Evolutionary conservation across 2,797 vertebrate species (phyloP).

Genomic region (Halcyon leucocephala): DNA sequence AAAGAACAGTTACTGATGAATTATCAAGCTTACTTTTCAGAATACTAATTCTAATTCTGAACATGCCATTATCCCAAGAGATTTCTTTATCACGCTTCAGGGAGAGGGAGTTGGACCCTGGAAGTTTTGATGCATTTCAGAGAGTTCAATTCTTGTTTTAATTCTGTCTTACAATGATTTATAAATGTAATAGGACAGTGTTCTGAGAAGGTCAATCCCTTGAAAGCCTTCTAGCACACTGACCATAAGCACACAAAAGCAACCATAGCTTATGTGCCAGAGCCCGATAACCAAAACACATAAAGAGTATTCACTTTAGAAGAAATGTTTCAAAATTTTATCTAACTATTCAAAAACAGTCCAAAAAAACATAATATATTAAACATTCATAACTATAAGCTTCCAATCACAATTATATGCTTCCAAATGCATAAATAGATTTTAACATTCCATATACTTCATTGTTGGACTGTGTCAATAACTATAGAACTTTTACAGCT

Average conservation of each 20-base stretch:
- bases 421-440: background rate
- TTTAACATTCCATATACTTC: background rate
- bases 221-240: background rate
- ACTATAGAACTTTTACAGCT: background rate
- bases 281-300: background rate
- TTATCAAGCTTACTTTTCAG: background rate
- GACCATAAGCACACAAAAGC: fast-evolving
- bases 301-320: background rate
- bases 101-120: background rate
- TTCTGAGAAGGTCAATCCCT: background rate
- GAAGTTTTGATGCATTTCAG: background rate
- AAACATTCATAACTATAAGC: background rate
- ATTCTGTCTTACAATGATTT: background rate
- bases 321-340: background rate
- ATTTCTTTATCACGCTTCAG: background rate
- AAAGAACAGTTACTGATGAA: background rate
- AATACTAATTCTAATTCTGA: background rate
- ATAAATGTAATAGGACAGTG: background rate
- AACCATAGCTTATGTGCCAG: background rate
- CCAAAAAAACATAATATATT: background rate
- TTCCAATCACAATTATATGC: background rate
- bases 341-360: background rate
- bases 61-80: background rate
- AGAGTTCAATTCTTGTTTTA: background rate
- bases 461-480: background rate